Conservation (phyloP, 2,113 vertebrate species). For the Brachyhypopomus gauderio region DNA sequence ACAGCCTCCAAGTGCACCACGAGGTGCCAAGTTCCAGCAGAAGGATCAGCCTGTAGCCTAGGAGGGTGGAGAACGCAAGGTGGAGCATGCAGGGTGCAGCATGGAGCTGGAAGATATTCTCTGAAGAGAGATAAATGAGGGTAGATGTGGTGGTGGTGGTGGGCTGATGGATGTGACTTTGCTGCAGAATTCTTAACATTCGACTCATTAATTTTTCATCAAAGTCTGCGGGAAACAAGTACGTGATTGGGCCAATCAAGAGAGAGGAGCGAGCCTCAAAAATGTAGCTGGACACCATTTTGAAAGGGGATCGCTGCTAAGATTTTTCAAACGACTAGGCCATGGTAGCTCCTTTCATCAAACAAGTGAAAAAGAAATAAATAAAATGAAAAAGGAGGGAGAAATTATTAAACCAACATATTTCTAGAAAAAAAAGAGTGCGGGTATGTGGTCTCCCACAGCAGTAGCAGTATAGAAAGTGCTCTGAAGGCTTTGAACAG, state of each 20-base stretch:
- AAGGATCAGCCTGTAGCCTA: conserved; percentile 19
- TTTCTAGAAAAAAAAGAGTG: not conserved
- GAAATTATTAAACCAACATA: conserved; percentile 33
- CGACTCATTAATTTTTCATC: conserved; percentile 61
- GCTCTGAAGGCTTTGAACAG: not conserved
- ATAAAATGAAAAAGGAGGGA: not conserved
- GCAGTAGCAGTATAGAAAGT: not conserved
- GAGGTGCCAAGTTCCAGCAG: conserved; percentile 60
- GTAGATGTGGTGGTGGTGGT: not conserved
- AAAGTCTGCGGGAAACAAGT: conserved; percentile 51
- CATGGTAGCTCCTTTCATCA: conserved; percentile 20
- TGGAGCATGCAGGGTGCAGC: not conserved
- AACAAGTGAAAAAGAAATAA: not conserved
- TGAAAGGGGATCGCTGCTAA: conserved; percentile 22
- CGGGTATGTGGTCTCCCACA: conserved; percentile 12
- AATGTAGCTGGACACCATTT: conserved; percentile 32
- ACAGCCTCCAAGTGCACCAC: conserved; percentile 66
- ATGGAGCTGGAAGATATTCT: conserved; percentile 19
- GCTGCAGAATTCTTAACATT: conserved; percentile 47
- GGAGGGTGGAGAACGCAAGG: conserved; percentile 12
- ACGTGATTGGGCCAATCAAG: conserved; percentile 18
- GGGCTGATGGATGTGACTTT: conserved; percentile 21
- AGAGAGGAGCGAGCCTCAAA: not conserved
- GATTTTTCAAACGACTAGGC: conserved; percentile 24
- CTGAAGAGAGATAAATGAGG: conserved; percentile 26